These are phyloP conservation scores for Phyllotis vaccarum DNA, from an alignment of 2,797 vertebrate species.

Conservation along the genomic window DNA sequence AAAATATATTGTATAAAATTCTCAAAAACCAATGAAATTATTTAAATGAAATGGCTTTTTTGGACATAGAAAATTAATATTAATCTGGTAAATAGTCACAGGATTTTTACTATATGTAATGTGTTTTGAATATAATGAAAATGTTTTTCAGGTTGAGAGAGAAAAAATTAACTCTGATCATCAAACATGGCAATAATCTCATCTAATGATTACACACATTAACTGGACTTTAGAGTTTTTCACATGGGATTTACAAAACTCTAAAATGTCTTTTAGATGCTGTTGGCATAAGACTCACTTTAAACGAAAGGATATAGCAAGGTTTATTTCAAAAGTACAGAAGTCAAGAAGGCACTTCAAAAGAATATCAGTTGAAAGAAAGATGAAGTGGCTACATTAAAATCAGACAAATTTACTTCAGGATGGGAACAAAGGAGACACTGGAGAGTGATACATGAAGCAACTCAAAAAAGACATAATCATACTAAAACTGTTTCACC, in stretches of 20 bases:
- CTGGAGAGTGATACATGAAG: not conserved
- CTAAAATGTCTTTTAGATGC: not conserved
- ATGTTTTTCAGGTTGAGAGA: conserved; percentile 19
- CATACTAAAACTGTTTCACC: not conserved
- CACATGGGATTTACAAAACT: not conserved
- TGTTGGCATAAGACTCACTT: not conserved
- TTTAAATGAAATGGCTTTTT: not conserved
- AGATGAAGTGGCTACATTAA: not conserved
- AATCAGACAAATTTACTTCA: not conserved
- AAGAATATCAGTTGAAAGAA: not conserved
- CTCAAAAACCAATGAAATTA: not conserved
- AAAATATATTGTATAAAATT: not conserved
- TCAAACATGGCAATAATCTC: not conserved
- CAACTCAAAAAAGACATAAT: not conserved
- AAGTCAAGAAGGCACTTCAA: not conserved
- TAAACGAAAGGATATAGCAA: not conserved
- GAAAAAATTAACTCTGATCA: not conserved
- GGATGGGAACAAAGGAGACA: not conserved
- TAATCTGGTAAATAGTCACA: not conserved
- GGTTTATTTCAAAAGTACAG: not conserved
- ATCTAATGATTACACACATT: not conserved
- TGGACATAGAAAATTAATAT: not conserved
- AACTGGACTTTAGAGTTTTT: not conserved
- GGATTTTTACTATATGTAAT: not conserved
- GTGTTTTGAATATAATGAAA: not conserved